phyloP scores from a whole-genome alignment of 2,113 vertebrate species.

The Perccottus glenii region DNA sequence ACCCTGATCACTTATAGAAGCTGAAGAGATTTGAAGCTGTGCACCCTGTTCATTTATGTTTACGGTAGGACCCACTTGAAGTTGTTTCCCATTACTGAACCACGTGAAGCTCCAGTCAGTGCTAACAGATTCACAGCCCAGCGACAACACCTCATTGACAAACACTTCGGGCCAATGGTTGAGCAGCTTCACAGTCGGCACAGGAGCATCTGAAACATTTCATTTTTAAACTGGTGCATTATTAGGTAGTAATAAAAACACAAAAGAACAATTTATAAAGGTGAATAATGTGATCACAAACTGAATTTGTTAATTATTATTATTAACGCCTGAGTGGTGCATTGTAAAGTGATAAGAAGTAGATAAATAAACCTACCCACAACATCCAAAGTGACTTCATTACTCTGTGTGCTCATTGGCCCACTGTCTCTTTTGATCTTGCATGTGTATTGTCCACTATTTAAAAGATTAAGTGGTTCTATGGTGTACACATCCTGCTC shows the following conservation, averaged over 20 bases:
- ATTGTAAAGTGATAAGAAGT: not conserved
- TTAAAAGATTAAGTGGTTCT: not conserved
- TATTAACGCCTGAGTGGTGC: too few relatives aligned
- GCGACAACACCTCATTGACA: slow-evolving; percentile 22
- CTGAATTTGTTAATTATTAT: too few relatives aligned
- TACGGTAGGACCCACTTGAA: fast-evolving
- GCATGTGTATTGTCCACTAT: slow-evolving; percentile 44
- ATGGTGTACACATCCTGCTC: not conserved
- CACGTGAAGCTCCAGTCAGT: slow-evolving; percentile 37
- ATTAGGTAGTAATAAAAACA: too few relatives aligned
- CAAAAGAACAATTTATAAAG: too few relatives aligned
- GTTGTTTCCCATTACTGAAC: not conserved
- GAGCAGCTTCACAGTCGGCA: slow-evolving; percentile 6
- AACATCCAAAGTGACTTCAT: slow-evolving; percentile 10
- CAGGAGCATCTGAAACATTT: slow-evolving; percentile 40
- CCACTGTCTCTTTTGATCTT: slow-evolving; percentile 34
- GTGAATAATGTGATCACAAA: too few relatives aligned
- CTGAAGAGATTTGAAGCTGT: slow-evolving; percentile 1
- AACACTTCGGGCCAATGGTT: slow-evolving; percentile 48
- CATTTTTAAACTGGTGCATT: not conserved
- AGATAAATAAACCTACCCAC: slow-evolving; percentile 25
- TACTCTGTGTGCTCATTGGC: slow-evolving; percentile 28
- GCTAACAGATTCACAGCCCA: not conserved
- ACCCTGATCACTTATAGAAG: not conserved
- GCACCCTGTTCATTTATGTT: fast-evolving